These are phyloP conservation scores for Gasteruption jaculator DNA, from an alignment of 2,888 invertebrate genomes.

Conservation along the genomic window DNA sequence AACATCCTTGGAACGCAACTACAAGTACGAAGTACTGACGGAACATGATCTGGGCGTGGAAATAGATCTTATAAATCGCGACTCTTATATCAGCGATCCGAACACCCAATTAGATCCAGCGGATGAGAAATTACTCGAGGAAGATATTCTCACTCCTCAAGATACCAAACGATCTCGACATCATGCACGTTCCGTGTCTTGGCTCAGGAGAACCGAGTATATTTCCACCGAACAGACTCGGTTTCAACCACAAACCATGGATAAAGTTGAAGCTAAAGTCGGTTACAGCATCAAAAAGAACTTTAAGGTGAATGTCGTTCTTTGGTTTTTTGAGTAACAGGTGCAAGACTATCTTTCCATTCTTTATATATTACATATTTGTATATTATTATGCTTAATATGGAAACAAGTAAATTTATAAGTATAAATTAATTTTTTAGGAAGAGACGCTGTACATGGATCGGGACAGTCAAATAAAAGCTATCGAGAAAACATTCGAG, in stretches of 20 bases:
- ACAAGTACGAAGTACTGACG: slow-evolving; percentile 93
- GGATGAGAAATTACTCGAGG: slow-evolving; percentile 93
- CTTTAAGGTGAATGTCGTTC: slow-evolving; percentile 56
- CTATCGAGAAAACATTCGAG: slow-evolving; percentile 95
- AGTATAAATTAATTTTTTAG: too few relatives aligned
- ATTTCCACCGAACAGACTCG: slow-evolving; percentile 98
- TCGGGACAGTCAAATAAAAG: slow-evolving; percentile 92
- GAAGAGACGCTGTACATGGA: slow-evolving; percentile 95
- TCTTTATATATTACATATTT: neutral
- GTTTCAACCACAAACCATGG: slow-evolving; percentile 93
- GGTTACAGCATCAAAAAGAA: slow-evolving; percentile 97
- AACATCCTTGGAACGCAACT: slow-evolving; percentile 89
- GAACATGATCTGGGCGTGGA: slow-evolving; percentile 97
- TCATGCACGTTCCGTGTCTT: slow-evolving; percentile 95
- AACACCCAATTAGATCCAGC: slow-evolving; percentile 78
- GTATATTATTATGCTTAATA: neutral
- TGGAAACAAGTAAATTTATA: slow-evolving; percentile 7
- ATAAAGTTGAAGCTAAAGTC: slow-evolving; percentile 98
- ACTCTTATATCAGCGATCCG: slow-evolving; percentile 80
- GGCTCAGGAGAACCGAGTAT: slow-evolving; percentile 97
- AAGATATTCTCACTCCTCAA: slow-evolving; percentile 85
- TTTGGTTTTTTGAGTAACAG: neutral
- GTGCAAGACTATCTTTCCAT: neutral
- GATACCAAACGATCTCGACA: slow-evolving; percentile 88
- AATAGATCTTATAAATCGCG: slow-evolving; percentile 95